Evolutionary conservation across 2,797 vertebrate genomes (phyloP).

Genomic region (Halcyon chelicuti): DNA sequence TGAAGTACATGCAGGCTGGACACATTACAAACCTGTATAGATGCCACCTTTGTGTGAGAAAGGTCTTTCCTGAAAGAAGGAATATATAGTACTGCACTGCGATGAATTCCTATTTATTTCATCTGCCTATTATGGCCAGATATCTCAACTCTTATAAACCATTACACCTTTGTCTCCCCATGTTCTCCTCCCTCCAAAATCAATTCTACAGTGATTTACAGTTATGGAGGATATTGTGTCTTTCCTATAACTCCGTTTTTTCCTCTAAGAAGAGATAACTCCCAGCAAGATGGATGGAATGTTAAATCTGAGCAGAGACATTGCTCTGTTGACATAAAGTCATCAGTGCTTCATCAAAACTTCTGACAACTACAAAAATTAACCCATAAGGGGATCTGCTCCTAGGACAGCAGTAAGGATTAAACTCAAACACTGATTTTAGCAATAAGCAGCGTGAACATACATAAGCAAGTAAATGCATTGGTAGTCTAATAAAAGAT

Average conservation of each 20-base stretch:
- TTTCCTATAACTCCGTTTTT: constrained; percentile 27
- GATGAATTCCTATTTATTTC: background rate
- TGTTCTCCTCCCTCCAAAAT: background rate
- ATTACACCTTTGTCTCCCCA: background rate
- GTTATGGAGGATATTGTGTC: background rate
- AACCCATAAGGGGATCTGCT: background rate
- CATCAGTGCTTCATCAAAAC: background rate
- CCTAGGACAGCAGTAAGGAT: background rate
- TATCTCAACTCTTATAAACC: background rate
- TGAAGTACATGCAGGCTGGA: background rate
- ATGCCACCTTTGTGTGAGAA: background rate
- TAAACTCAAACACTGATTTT: background rate
- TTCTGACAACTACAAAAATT: background rate
- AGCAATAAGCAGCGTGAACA: background rate
- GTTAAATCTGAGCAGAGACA: background rate
- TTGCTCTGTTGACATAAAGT: background rate
- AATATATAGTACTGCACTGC: background rate
- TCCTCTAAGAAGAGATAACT: constrained; percentile 19
- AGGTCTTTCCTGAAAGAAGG: background rate
- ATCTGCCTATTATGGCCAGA: background rate
- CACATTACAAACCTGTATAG: background rate
- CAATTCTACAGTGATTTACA: constrained; percentile 30
- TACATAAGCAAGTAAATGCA: background rate
- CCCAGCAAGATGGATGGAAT: background rate
- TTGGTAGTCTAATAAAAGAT: background rate